These are phyloP conservation scores for Drosophila watanabei DNA, from an alignment of 1,140 invertebrate genomes.

Conservation along the genomic window DNA sequence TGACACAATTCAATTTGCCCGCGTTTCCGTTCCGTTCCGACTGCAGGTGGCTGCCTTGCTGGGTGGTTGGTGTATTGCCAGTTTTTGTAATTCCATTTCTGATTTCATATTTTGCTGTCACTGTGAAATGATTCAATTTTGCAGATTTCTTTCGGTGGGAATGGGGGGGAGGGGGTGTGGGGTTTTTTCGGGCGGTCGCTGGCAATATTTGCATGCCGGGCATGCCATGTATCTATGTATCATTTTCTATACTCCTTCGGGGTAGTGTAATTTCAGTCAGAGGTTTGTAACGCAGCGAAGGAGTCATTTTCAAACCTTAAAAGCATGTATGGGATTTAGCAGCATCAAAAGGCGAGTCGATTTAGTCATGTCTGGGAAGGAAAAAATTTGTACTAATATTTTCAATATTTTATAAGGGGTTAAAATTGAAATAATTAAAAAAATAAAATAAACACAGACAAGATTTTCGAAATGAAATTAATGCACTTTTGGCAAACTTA, in stretches of 20 bases:
- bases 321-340: background rate
- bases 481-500: background rate
- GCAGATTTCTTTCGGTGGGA: conserved; percentile 58
- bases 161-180: background rate
- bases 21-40: conserved; percentile 76
- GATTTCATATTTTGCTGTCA: conserved; percentile 82
- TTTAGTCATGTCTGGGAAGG: background rate
- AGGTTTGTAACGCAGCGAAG: background rate
- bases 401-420: background rate
- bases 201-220: conserved; percentile 62
- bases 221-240: conserved; percentile 39
- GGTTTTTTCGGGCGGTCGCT: conserved; percentile 9
- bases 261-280: background rate
- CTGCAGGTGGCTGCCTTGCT: conserved; percentile 17
- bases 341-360: background rate
- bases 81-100: conserved; percentile 73
- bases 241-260: background rate
- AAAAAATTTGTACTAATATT: accelerated
- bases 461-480: background rate
- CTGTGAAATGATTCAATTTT: conserved; percentile 80
- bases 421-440: background rate
- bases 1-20: conserved; percentile 78
- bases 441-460: background rate
- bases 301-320: background rate
- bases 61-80: conserved; percentile 14